phyloP scores from a whole-genome alignment of 2,113 vertebrate genomes.

The Egretta garzetta region DNA sequence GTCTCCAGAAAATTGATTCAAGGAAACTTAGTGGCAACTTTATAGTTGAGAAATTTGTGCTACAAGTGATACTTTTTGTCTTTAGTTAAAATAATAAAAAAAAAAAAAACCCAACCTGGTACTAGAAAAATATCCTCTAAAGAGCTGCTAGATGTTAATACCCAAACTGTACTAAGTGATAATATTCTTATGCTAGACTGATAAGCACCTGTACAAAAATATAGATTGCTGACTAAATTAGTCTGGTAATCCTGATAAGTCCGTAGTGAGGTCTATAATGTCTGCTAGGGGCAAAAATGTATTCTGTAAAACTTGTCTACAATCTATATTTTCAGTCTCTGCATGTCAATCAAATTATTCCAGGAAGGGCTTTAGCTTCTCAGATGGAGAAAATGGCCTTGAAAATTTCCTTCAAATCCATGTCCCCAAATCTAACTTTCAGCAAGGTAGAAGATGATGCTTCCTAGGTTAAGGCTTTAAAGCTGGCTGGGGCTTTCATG shows the following conservation, averaged over 20 bases:
- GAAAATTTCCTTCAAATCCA: slow-evolving; percentile 50
- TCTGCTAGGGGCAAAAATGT: slow-evolving; percentile 5
- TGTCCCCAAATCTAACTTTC: neutral
- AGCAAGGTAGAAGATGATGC: neutral
- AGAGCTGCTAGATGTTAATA: slow-evolving; percentile 34
- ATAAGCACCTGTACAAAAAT: slow-evolving; percentile 57
- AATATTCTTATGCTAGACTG: slow-evolving; percentile 40
- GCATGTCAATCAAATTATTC: slow-evolving; percentile 54
- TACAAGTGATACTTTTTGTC: neutral
- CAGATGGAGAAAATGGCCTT: slow-evolving; percentile 14
- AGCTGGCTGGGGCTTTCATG: neutral
- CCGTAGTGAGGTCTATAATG: neutral
- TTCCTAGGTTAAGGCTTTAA: neutral
- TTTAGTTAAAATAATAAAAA: neutral
- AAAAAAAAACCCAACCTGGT: neutral
- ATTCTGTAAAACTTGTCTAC: slow-evolving; percentile 9
- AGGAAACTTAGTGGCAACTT: neutral
- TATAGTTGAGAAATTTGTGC: neutral
- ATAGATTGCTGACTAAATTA: slow-evolving; percentile 21
- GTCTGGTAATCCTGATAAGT: slow-evolving; percentile 60
- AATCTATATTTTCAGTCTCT: slow-evolving; percentile 63
- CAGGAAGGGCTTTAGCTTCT: slow-evolving; percentile 30
- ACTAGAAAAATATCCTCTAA: slow-evolving; percentile 7
- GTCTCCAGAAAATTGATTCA: neutral
- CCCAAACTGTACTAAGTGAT: neutral